Percentiles rank a stretch among this genome's conserved stretches.
phyloP scores from a whole-genome alignment of 1,140 invertebrate genomes.

The Drosophila equinoxialis region DNA sequence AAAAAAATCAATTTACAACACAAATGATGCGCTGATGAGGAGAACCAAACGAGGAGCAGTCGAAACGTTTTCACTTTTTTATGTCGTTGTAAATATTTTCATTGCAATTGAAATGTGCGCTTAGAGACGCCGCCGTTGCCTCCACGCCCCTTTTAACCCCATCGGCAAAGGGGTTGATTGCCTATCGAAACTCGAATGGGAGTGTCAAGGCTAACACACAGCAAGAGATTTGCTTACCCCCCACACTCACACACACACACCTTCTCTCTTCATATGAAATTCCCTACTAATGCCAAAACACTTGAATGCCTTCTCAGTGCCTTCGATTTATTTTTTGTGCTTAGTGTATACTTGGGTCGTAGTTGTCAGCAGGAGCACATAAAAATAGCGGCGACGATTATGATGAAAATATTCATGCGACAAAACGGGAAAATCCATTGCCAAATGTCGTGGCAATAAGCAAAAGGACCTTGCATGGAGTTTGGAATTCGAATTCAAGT shows the following conservation, averaged over 20 bases:
- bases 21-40: constrained; percentile 75
- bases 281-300: constrained; percentile 36
- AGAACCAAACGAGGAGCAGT: constrained; percentile 13
- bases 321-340: too few species aligned
- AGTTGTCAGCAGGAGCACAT: constrained; percentile 55
- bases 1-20: constrained; percentile 69
- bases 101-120: constrained; percentile 64
- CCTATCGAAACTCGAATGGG: constrained; percentile 57
- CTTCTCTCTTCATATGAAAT: constrained; percentile 27
- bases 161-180: constrained; percentile 61
- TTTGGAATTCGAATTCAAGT: not conserved
- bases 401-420: constrained; percentile 80
- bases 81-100: constrained; percentile 46
- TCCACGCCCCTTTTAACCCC: constrained; percentile 48
- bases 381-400: constrained; percentile 76
- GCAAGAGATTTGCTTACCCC: constrained; percentile 64
- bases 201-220: constrained; percentile 39
- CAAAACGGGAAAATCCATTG: constrained; percentile 60
- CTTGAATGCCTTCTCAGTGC: constrained; percentile 22
- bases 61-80: constrained; percentile 9
- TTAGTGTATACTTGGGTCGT: constrained; percentile 1
- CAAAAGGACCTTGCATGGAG: constrained; percentile 5
- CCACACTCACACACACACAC: not conserved
- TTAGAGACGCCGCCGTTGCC: constrained; percentile 46
- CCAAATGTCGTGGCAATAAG: constrained; percentile 44